Conservation (phyloP, 2,888 invertebrate species). For the Scotopteryx bipunctaria region DNA sequence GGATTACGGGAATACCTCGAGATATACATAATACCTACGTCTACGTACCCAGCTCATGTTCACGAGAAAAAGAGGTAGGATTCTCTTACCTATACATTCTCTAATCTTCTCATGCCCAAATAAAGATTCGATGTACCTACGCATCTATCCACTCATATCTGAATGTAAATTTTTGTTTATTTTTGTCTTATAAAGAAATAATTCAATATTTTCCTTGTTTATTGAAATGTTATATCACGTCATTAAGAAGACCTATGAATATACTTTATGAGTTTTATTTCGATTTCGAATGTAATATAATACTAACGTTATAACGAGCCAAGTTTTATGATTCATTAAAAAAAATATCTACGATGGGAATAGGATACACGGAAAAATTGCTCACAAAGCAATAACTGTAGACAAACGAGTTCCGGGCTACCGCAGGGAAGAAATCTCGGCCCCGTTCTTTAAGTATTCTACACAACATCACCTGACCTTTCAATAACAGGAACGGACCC, state of each 20-base stretch:
- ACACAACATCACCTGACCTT: conserved; percentile 63
- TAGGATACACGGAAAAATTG: neutral
- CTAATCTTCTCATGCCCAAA: too few relatives aligned
- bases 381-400: neutral
- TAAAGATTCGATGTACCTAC: too few relatives aligned
- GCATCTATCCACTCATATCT: too few relatives aligned
- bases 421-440: conserved; percentile 37
- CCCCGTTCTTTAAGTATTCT: conserved; percentile 63
- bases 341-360: neutral
- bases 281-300: conserved; percentile 55
- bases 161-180: neutral
- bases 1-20: conserved; percentile 7
- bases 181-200: conserved; percentile 1
- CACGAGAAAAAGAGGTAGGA: too few relatives aligned
- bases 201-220: conserved; percentile 44
- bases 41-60: too few relatives aligned
- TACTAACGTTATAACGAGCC: conserved; percentile 45
- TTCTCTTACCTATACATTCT: too few relatives aligned
- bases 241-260: conserved; percentile 67
- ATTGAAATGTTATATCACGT: conserved; percentile 64
- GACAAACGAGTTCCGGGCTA: conserved; percentile 32
- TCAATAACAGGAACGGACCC: conserved; percentile 62
- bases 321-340: neutral
- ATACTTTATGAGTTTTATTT: conserved; percentile 58
- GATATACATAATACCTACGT: neutral